Evolutionary conservation across 2,113 vertebrate genomes (phyloP).

Genomic region (Corythaeola cristata): DNA sequence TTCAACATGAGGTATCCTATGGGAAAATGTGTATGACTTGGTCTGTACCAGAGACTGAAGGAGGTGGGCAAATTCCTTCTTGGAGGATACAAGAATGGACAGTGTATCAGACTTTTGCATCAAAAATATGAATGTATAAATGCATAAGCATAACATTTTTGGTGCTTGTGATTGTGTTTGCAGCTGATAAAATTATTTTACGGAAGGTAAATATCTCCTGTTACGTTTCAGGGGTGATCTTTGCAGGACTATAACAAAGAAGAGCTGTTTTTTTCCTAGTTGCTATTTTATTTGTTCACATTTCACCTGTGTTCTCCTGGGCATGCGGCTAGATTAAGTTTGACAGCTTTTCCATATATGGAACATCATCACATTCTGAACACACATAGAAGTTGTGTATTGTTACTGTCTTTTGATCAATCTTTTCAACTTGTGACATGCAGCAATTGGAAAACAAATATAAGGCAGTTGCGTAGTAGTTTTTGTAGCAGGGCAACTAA

Average conservation of each 20-base stretch:
- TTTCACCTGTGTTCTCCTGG: background rate
- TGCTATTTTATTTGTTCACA: background rate
- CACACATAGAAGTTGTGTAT: background rate
- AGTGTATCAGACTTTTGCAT: background rate
- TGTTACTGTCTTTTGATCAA: background rate
- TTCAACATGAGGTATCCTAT: background rate
- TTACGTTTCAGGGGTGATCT: background rate
- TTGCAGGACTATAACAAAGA: background rate
- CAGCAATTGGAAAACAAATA: background rate
- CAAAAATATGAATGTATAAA: background rate
- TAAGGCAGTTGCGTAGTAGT: background rate
- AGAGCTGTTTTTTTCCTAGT: background rate
- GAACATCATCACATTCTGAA: background rate
- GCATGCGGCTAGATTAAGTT: background rate
- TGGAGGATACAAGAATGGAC: background rate
- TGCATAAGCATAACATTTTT: background rate
- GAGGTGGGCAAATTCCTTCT: background rate
- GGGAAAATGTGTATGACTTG: background rate
- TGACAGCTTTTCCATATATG: background rate
- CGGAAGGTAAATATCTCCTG: background rate
- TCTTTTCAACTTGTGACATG: background rate
- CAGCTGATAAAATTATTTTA: background rate
- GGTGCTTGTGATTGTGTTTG: background rate
- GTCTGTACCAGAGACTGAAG: background rate
- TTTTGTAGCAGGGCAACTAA: background rate